Conservation (phyloP, 2,888 invertebrate species). For the Synergus gifuensis region DNA sequence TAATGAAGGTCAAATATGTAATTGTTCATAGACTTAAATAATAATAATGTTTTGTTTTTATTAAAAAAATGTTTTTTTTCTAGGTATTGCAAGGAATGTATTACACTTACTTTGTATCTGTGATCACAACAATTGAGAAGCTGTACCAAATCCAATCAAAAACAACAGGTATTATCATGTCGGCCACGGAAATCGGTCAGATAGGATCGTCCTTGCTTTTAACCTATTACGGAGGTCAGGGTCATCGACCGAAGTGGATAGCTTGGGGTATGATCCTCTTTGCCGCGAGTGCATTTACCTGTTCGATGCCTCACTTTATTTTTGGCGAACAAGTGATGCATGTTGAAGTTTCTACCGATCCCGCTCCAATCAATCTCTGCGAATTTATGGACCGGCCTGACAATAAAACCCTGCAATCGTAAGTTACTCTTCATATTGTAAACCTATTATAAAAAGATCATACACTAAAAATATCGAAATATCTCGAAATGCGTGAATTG, state of each 20-base stretch:
- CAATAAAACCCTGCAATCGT: slow-evolving; percentile 69
- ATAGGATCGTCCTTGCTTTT: slow-evolving; percentile 92
- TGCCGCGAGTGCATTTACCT: slow-evolving; percentile 90
- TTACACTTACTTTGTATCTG: slow-evolving; percentile 95
- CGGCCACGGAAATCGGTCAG: slow-evolving; percentile 95
- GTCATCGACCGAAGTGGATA: slow-evolving; percentile 96
- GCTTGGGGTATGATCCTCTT: slow-evolving; percentile 95
- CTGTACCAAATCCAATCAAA: slow-evolving; percentile 94
- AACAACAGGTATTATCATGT: slow-evolving; percentile 93
- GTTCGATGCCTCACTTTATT: slow-evolving; percentile 92
- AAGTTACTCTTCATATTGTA: neutral
- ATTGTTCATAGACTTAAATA: too few species aligned
- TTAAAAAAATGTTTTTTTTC: too few species aligned
- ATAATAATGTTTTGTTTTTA: slow-evolving; percentile 12
- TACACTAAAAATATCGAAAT: too few species aligned
- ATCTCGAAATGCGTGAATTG: too few species aligned
- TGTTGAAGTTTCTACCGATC: slow-evolving; percentile 66
- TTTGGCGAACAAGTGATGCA: slow-evolving; percentile 87
- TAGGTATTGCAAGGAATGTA: slow-evolving; percentile 88
- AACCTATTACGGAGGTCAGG: slow-evolving; percentile 94
- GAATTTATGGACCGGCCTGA: slow-evolving; percentile 60
- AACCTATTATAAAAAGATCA: too few species aligned
- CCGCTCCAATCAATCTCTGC: slow-evolving; percentile 72
- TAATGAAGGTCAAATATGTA: too few species aligned
- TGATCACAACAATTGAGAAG: slow-evolving; percentile 95